Evolutionary conservation across 2,113 vertebrate genomes (phyloP).

Genomic region (Phyllostomus hastatus): DNA sequence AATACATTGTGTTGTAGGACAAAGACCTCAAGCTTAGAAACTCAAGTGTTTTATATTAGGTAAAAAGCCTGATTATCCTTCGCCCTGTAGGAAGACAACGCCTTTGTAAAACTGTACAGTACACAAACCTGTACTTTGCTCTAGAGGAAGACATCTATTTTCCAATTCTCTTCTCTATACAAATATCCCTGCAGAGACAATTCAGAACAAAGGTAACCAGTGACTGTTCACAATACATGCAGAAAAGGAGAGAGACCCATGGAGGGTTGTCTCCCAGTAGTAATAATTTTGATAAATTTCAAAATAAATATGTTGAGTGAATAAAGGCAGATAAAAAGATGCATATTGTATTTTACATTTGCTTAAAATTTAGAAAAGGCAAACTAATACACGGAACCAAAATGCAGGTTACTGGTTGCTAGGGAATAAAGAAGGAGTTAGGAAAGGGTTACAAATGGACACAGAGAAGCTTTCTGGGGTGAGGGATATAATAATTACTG

Average conservation of each 20-base stretch:
- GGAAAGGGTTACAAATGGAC: not conserved
- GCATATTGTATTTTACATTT: not conserved
- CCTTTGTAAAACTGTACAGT: not conserved
- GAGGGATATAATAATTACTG: not conserved
- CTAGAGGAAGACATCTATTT: not conserved
- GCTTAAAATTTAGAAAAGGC: not conserved
- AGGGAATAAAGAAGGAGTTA: not conserved
- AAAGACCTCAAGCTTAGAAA: not conserved
- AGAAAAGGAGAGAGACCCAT: not conserved
- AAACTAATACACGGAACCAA: not conserved
- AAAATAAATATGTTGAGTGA: not conserved
- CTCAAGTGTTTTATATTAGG: not conserved
- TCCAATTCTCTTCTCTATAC: not conserved
- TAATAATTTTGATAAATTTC: not conserved
- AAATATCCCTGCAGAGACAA: not conserved
- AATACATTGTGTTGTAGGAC: not conserved
- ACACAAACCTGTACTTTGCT: not conserved
- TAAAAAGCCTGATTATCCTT: not conserved
- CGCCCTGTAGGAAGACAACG: not conserved
- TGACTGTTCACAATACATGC: not conserved
- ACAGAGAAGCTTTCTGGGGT: not conserved
- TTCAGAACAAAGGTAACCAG: not conserved
- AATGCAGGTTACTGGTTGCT: not conserved
- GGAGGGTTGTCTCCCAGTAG: not conserved
- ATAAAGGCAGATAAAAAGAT: not conserved